Percentiles rank a stretch among this genome's conserved stretches.
Evolutionary conservation across 2,113 vertebrate genomes (phyloP).

Genomic region (Cyprinodon variegatus): DNA sequence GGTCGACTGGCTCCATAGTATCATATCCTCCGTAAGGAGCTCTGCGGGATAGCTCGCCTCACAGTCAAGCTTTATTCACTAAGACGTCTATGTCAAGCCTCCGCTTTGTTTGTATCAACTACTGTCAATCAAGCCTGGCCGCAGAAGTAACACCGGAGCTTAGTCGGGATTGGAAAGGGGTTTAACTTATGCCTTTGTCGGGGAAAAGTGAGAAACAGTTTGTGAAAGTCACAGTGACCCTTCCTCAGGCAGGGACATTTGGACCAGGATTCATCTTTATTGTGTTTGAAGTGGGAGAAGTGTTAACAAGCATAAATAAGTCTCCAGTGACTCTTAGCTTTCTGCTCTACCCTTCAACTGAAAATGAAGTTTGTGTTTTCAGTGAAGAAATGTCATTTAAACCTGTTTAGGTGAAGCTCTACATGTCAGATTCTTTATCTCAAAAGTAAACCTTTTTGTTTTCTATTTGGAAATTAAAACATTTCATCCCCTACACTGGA

Average conservation of each 20-base stretch:
- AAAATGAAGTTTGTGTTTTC: neutral
- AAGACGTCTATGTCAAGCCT: conserved; percentile 36
- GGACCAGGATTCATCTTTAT: conserved; percentile 5
- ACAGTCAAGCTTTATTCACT: conserved; percentile 38
- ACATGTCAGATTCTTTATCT: neutral
- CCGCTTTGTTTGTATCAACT: conserved; percentile 29
- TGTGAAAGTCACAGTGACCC: conserved; percentile 22
- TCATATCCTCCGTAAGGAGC: conserved; percentile 55
- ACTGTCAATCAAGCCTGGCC: conserved; percentile 60
- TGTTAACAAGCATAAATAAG: conserved; percentile 8
- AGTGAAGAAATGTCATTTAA: neutral
- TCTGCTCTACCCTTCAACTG: conserved; percentile 7
- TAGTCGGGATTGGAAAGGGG: conserved; percentile 42
- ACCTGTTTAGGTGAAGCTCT: neutral
- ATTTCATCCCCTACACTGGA: neutral
- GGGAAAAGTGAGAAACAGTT: conserved; percentile 16
- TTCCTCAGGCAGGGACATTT: neutral
- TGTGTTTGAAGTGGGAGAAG: conserved; percentile 6
- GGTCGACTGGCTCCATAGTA: conserved; percentile 50
- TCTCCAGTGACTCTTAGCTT: conserved; percentile 39
- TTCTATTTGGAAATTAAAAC: neutral
- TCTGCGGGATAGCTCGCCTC: conserved; percentile 49
- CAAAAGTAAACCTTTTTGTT: neutral
- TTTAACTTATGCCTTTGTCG: conserved; percentile 31
- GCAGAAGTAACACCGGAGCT: conserved; percentile 32